phyloP scores from a whole-genome alignment of 2,888 invertebrate genomes.

The Meiosimyza decipiens region DNA sequence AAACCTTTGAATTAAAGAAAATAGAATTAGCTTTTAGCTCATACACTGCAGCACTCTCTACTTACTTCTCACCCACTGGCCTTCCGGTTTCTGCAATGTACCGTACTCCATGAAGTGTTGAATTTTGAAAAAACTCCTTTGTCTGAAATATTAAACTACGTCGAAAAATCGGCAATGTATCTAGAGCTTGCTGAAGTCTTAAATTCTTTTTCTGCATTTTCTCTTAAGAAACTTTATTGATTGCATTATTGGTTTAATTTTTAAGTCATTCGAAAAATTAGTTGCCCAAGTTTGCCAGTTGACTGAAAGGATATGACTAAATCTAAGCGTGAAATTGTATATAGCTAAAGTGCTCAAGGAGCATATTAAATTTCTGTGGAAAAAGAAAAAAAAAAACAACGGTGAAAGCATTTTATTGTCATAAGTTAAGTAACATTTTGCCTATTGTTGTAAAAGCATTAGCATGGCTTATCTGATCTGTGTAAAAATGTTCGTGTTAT shows the following conservation, averaged over 20 bases:
- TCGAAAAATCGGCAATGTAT: constrained; percentile 64
- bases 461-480: constrained; percentile 18
- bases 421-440: not conserved
- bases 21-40: not conserved
- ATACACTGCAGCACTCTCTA: constrained; percentile 37
- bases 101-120: constrained; percentile 81
- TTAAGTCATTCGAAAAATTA: not conserved
- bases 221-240: constrained; percentile 48
- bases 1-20: constrained; percentile 68
- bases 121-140: constrained; percentile 80
- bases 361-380: too few species aligned
- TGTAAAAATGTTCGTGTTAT: not conserved
- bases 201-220: constrained; percentile 53
- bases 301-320: not conserved
- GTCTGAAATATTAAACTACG: constrained; percentile 78
- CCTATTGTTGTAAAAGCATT: not conserved
- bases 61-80: constrained; percentile 81
- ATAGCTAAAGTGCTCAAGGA: not conserved
- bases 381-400: not conserved
- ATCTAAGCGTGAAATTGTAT: too few species aligned
- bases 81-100: constrained; percentile 81
- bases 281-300: too few species aligned
- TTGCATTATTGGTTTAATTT: constrained; percentile 28
- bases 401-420: constrained; percentile 44
- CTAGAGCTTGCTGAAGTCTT: constrained; percentile 44